Conservation (phyloP, 2,888 invertebrate genomes). For the Pyrrhia umbra region DNA sequence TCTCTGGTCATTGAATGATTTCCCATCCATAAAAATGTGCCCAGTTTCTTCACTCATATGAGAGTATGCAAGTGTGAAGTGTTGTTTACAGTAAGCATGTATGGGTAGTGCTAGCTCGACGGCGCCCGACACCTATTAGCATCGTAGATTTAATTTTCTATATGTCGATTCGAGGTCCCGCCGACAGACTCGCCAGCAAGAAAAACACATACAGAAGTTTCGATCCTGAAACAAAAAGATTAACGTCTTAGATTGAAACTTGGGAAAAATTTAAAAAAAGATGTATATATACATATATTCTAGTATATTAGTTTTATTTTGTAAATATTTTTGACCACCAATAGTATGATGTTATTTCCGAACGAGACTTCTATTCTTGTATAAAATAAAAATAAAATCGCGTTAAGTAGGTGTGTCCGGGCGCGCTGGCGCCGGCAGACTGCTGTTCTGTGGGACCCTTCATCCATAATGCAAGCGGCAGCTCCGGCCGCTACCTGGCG, state of each 20-base stretch:
- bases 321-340: too few species aligned
- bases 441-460: slow-evolving; percentile 15
- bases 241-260: too few species aligned
- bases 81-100: neutral
- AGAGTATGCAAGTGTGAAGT: neutral
- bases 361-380: slow-evolving; percentile 5
- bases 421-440: slow-evolving; percentile 8
- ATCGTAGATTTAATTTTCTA: slow-evolving; percentile 36
- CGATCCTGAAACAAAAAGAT: neutral
- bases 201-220: neutral
- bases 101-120: neutral
- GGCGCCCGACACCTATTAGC: neutral
- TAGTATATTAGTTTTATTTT: too few species aligned
- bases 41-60: neutral
- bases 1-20: too few species aligned
- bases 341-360: neutral
- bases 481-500: neutral
- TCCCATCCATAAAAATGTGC: too few species aligned
- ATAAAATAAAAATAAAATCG: slow-evolving; percentile 37
- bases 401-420: slow-evolving; percentile 16
- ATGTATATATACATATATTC: too few species aligned
- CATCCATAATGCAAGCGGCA: slow-evolving; percentile 46
- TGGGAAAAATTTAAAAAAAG: too few species aligned
- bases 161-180: slow-evolving; percentile 12
- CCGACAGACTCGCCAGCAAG: slow-evolving; percentile 5